Conservation (phyloP, 2,797 vertebrate genomes). For the Hybognathus amarus region DNA sequence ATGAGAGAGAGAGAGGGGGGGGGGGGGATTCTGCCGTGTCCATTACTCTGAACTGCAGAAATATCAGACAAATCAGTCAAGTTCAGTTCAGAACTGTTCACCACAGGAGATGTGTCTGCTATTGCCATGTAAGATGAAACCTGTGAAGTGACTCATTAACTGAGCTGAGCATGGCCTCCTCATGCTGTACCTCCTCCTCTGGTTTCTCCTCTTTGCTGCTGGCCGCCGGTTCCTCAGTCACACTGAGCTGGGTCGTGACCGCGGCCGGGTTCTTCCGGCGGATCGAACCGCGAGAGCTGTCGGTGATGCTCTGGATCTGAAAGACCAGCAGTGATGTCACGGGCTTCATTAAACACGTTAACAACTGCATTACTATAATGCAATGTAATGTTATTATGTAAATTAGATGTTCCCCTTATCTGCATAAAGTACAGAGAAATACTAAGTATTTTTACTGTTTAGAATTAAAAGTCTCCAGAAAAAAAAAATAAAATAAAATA, state of each 20-base stretch:
- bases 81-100: not conserved
- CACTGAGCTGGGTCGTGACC: constrained; percentile 87
- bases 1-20: not conserved
- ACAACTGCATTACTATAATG: not conserved
- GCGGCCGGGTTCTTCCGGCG: constrained; percentile 93
- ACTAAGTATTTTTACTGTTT: not conserved
- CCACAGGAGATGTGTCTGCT: not conserved
- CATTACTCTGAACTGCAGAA: not conserved
- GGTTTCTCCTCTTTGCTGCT: constrained; percentile 91
- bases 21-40: not conserved
- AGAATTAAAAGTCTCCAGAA: not conserved
- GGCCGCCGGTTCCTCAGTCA: constrained; percentile 87
- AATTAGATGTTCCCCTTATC: not conserved
- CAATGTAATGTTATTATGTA: no score
- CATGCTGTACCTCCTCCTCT: constrained; percentile 85
- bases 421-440: not conserved
- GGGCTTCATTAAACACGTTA: not conserved
- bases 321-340: not conserved
- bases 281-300: constrained; percentile 95
- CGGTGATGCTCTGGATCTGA: constrained; percentile 98
- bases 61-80: not conserved
- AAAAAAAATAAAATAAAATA: no score
- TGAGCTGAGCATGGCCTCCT: not conserved
- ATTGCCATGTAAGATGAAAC: not conserved
- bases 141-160: not conserved